Evolutionary conservation across 2,797 vertebrate species (phyloP), one percentile per base, ranked within the genome.

Genomic region (Limnodromus scolopaceus): DNA sequence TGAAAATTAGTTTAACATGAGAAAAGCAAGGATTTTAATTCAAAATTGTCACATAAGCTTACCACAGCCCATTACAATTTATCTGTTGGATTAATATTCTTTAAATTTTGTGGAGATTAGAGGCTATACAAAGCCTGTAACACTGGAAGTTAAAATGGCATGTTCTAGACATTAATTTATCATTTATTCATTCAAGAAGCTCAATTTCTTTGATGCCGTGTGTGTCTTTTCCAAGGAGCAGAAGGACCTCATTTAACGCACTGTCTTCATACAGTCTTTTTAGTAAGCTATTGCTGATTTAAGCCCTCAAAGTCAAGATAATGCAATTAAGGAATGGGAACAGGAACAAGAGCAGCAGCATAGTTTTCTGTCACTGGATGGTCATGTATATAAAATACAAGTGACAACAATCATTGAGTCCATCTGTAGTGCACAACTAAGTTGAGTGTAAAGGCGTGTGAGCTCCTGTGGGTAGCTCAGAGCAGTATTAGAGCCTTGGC

Each of bases 1-100:
- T 84, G 85, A 77, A 93, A 96, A 96, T 91, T 88, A 93, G 19
- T 51, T 81, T 95, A 94, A 97, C 95, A 92, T 27, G 36, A 72
- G 39, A 70, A 86, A 92, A 54, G 81, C 5, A 22, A 55, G 28
- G 45, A 69, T 58, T 96, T 94, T 71, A 89, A 93, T 89, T 71
- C 64, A 36, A 68, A 83, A 43, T 58, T 94, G 87, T 68, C 86
- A 65, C 46, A 41, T 32, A 77, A 55, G 4, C n/a, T 87, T 92
- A 81, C 38, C 46, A 72, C 20, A 15, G 3, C 6, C 46, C 32
- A 23, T 77, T 79, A 75, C 30, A 91, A 74, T 75, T 80, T 80
- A 80, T 92, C 80, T 68, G 45, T n/a, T 87, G 49, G 49, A 69
- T 89, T 54, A 39, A 43, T 54, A n/a, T 36, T 64, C 46, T 51